Conservation (phyloP, 1,140 invertebrate species). For the Drosophila persimilis region DNA sequence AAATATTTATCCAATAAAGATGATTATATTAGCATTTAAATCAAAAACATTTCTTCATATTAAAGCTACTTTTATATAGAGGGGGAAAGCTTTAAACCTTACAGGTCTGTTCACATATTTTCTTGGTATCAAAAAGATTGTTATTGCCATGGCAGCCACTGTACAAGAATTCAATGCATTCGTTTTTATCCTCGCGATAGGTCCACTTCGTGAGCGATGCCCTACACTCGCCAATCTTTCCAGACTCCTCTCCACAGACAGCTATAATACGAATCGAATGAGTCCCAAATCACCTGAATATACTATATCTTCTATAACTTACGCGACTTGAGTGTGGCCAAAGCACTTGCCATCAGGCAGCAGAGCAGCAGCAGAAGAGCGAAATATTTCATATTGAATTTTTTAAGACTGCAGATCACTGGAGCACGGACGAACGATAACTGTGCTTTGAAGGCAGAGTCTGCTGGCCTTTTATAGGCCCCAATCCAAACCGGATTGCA, state of each 20-base stretch:
- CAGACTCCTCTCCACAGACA: conserved; percentile 58
- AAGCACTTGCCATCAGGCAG: conserved; percentile 37
- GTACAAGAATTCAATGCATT: conserved; percentile 87
- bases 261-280: conserved; percentile 26
- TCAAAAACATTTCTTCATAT: conserved; percentile 22
- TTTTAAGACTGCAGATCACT: conserved; percentile 9
- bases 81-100: neutral
- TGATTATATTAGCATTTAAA: conserved; percentile 43
- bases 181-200: conserved; percentile 46
- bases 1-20: conserved; percentile 41
- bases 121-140: conserved; percentile 88
- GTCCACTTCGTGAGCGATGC: conserved; percentile 25
- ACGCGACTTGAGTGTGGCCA: conserved; percentile 60
- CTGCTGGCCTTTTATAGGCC: conserved; percentile 53
- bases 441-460: conserved; percentile 23
- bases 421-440: conserved; percentile 26
- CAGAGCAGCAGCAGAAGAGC: conserved; percentile 44
- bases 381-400: conserved; percentile 61
- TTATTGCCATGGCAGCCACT: conserved; percentile 91
- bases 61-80: neutral
- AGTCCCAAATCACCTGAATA: neutral
- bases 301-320: conserved; percentile 19
- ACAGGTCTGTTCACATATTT: conserved; percentile 87
- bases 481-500: conserved; percentile 48
- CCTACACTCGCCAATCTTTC: conserved; percentile 33